A percentile compares a stretch with the other conserved stretches of the same genome.
These are phyloP conservation scores for Drosophila neocordata DNA, from an alignment of 1,140 invertebrate genomes.

Conservation along the genomic window DNA sequence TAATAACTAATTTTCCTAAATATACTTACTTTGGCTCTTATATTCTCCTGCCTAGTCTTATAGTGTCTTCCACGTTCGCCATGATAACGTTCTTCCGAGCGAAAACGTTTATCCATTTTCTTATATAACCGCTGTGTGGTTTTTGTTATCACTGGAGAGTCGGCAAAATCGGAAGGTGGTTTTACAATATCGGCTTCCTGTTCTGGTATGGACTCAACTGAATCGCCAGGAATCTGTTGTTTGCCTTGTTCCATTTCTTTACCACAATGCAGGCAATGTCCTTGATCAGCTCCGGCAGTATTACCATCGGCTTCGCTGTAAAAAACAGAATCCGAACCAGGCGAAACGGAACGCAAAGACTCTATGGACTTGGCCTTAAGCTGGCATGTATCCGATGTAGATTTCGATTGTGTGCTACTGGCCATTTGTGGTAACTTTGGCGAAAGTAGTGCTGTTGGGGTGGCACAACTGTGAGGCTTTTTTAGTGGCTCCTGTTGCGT, in stretches of 20 bases:
- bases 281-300: slow-evolving; percentile 65
- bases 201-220: slow-evolving; percentile 77
- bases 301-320: slow-evolving; percentile 90
- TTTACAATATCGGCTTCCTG: slow-evolving; percentile 89
- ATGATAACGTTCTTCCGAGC: slow-evolving; percentile 90
- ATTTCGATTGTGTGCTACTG: slow-evolving; percentile 61
- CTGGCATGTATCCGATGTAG: slow-evolving; percentile 83
- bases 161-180: slow-evolving; percentile 93
- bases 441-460: slow-evolving; percentile 59
- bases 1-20: neutral
- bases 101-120: slow-evolving; percentile 91
- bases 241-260: slow-evolving; percentile 86
- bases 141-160: slow-evolving; percentile 88
- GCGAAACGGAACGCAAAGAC: slow-evolving; percentile 91
- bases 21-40: slow-evolving; percentile 87
- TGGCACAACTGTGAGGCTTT: slow-evolving; percentile 60
- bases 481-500: slow-evolving; percentile 24
- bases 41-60: slow-evolving; percentile 86
- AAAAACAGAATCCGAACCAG: slow-evolving; percentile 94
- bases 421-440: slow-evolving; percentile 42
- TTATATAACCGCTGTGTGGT: slow-evolving; percentile 87
- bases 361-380: slow-evolving; percentile 93
- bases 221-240: slow-evolving; percentile 81
- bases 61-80: slow-evolving; percentile 86
- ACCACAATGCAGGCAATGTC: slow-evolving; percentile 90